These are phyloP conservation scores for Tympanoctomys barrerae DNA, from an alignment of 2,797 vertebrate genomes.

Conservation along the genomic window DNA sequence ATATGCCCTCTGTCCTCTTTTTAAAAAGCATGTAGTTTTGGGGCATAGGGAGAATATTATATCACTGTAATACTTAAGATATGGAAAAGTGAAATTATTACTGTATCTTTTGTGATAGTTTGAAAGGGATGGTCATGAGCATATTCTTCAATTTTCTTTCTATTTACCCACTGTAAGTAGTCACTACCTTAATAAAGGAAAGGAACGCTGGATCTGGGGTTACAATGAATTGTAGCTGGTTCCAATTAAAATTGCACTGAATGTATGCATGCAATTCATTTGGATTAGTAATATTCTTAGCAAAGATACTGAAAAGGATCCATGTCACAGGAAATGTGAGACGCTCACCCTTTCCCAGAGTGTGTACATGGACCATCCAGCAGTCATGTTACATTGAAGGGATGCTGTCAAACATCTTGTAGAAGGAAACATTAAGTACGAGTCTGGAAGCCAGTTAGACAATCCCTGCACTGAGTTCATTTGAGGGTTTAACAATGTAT, in stretches of 20 bases:
- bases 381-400: constrained; percentile 11
- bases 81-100: background rate
- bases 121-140: constrained; percentile 6
- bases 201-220: background rate
- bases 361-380: background rate
- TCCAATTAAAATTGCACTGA: constrained; percentile 41
- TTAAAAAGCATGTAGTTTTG: background rate
- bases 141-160: constrained; percentile 23
- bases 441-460: constrained; percentile 73
- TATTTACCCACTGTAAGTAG: background rate
- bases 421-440: constrained; percentile 69
- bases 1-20: background rate
- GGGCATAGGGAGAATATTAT: background rate
- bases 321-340: background rate
- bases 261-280: constrained; percentile 19
- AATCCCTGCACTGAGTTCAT: constrained; percentile 70
- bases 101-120: background rate
- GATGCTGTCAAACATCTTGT: constrained; percentile 53
- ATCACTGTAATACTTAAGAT: constrained; percentile 23
- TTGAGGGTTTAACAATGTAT: constrained; percentile 72
- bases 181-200: constrained; percentile 26
- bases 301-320: constrained; percentile 37
- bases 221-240: constrained; percentile 34
- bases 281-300: constrained; percentile 37
- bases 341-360: background rate